Evolutionary conservation across 1,140 invertebrate species (phyloP).

Genomic region (Brachionus rubens): DNA sequence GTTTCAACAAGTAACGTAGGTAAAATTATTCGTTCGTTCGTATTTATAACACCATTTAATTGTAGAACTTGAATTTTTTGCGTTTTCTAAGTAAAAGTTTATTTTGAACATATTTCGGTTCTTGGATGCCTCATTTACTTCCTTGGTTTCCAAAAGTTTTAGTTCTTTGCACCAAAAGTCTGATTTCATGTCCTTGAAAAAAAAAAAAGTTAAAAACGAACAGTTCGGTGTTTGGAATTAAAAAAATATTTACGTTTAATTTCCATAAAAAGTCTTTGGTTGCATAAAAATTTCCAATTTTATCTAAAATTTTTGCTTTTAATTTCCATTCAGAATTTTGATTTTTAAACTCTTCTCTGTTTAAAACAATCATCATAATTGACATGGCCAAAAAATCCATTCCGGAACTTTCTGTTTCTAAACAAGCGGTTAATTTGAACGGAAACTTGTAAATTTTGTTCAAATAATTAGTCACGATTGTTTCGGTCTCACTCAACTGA

Average conservation of each 20-base stretch:
- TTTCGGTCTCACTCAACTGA: not conserved
- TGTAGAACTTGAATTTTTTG: too few relatives aligned
- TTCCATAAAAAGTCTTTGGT: slow-evolving; percentile 9
- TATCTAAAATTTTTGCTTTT: not conserved
- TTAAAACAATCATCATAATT: not conserved
- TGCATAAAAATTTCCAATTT: not conserved
- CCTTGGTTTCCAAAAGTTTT: not conserved
- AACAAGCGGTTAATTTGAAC: not conserved
- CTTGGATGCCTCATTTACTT: not conserved
- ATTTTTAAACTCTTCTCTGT: not conserved
- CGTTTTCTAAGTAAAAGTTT: not conserved
- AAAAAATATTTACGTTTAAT: not conserved
- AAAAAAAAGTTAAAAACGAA: not conserved
- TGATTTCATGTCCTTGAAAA: not conserved
- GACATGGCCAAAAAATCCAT: not conserved
- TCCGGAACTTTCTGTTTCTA: too few relatives aligned
- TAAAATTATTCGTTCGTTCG: not conserved
- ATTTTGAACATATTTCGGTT: not conserved
- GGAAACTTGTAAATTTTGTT: slow-evolving; percentile 20
- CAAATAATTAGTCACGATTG: not conserved
- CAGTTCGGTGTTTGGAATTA: not conserved
- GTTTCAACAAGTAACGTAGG: not conserved
- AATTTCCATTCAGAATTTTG: not conserved
- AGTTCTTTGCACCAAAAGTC: slow-evolving; percentile 12
- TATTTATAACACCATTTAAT: not conserved